A percentile compares a stretch with the other conserved stretches of the same genome.
Conservation (phyloP, 2,797 vertebrate genomes). For the Micrastur ruficollis region DNA sequence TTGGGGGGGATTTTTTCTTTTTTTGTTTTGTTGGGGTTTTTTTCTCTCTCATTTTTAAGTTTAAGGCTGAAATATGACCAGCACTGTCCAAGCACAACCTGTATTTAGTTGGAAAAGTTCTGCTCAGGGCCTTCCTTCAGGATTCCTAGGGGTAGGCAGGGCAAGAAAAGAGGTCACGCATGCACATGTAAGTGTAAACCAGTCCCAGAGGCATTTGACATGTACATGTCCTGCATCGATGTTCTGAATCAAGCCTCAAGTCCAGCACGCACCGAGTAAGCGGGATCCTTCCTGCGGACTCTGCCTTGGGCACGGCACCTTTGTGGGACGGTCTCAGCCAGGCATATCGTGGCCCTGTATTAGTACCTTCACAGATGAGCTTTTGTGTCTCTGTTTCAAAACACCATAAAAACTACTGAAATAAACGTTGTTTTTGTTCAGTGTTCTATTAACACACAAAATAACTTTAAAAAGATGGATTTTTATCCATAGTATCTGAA, state of each 20-base stretch:
- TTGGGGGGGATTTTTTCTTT: not conserved
- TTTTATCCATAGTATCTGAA: not conserved
- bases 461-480: not conserved
- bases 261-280: not conserved
- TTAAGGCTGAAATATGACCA: not conserved
- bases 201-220: not conserved
- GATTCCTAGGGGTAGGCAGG: not conserved
- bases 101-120: not conserved
- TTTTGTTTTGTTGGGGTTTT: no score
- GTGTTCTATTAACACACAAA: not conserved
- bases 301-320: not conserved
- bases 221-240: accelerated
- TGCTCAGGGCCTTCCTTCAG: not conserved
- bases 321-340: not conserved
- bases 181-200: not conserved
- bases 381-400: not conserved
- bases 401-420: not conserved
- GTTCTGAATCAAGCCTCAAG: not conserved
- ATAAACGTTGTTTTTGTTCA: not conserved
- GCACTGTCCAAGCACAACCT: not conserved
- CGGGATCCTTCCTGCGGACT: not conserved
- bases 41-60: accelerated
- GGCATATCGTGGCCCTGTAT: not conserved
- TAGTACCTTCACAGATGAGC: not conserved
- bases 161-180: not conserved